Percentiles rank a stretch among this genome's conserved stretches.
These are phyloP conservation scores for Chorisops tibialis DNA, from an alignment of 2,888 invertebrate genomes.

Conservation along the genomic window DNA sequence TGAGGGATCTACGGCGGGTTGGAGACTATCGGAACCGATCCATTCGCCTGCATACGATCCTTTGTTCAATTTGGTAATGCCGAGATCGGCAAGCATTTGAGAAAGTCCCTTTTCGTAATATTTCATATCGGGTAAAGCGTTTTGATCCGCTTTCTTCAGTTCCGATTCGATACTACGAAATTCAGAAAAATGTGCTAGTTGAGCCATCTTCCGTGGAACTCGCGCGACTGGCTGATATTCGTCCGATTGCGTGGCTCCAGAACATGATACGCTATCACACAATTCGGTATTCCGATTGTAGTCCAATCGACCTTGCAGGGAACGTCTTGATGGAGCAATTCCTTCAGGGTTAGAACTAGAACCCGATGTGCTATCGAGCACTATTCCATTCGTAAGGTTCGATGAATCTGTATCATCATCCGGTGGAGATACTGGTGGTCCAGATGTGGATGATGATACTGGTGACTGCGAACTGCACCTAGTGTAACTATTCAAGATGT, in stretches of 20 bases:
- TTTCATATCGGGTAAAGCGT: background rate
- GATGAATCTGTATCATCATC: no score
- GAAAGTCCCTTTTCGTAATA: background rate
- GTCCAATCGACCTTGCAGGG: no score
- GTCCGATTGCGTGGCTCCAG: background rate
- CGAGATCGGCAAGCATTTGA: background rate
- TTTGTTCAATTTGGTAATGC: background rate
- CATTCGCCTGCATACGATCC: constrained; percentile 1
- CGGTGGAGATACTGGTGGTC: no score
- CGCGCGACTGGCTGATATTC: constrained; percentile 4
- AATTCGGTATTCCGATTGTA: no score
- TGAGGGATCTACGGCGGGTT: background rate
- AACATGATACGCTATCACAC: constrained; percentile 11
- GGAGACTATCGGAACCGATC: background rate
- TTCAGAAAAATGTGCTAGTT: background rate
- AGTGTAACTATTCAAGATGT: no score
- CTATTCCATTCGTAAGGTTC: no score
- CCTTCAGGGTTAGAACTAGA: no score
- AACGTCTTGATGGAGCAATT: no score
- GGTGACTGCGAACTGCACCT: no score
- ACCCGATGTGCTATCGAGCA: no score
- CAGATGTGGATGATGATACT: no score
- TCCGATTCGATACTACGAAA: constrained; percentile 6
- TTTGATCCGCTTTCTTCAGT: background rate
- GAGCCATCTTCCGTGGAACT: background rate